Evolutionary conservation across 1,140 invertebrate genomes (phyloP).

Genomic region (Helicoverpa armigera): DNA sequence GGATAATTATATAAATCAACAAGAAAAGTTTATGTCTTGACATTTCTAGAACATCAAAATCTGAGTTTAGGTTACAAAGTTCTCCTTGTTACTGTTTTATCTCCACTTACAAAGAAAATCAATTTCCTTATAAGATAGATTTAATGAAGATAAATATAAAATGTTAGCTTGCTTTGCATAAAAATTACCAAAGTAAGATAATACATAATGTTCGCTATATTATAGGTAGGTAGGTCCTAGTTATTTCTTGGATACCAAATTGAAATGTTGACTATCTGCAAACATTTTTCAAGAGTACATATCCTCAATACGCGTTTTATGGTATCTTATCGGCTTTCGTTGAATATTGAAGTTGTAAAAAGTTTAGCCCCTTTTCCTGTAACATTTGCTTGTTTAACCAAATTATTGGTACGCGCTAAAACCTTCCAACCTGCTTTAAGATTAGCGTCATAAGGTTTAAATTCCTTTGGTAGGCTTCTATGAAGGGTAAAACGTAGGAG

Average conservation of each 20-base stretch:
- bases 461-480: constrained; percentile 37
- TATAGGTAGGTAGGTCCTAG: not conserved
- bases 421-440: constrained; percentile 34
- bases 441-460: constrained; percentile 48
- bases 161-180: not conserved
- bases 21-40: too few species aligned
- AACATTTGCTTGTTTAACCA: constrained; percentile 66
- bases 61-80: constrained; percentile 1
- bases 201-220: not conserved
- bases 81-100: constrained; percentile 14
- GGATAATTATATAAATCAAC: too few species aligned
- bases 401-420: constrained; percentile 49
- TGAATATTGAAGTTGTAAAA: constrained; percentile 76
- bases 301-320: constrained; percentile 52
- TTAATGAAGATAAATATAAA: not conserved
- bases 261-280: constrained; percentile 37
- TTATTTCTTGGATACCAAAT: not conserved
- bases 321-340: constrained; percentile 75
- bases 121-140: constrained; percentile 19
- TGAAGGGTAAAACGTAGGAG: constrained; percentile 50
- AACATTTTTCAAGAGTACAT: constrained; percentile 52
- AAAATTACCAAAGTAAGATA: constrained; percentile 5
- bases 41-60: not conserved
- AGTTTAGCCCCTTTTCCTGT: constrained; percentile 72
- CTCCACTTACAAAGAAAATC: constrained; percentile 30